Percentiles rank a stretch among this genome's conserved stretches.
Conservation (phyloP, 2,888 invertebrate species). For the Protodeltote pygarga region DNA sequence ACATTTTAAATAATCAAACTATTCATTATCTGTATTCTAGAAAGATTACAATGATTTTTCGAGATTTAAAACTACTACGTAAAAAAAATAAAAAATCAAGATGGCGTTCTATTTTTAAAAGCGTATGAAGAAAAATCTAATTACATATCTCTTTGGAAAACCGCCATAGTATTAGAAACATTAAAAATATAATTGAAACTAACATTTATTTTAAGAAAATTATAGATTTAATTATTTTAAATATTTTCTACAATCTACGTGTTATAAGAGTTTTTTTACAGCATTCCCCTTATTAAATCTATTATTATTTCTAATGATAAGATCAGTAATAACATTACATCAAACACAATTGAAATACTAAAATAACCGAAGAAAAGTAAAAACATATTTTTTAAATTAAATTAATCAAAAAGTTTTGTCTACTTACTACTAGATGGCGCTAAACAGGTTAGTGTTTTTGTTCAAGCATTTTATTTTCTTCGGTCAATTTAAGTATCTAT, state of each 20-base stretch:
- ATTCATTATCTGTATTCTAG: constrained; percentile 7
- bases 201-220: constrained; percentile 8
- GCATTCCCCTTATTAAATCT: constrained; percentile 41
- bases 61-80: neutral
- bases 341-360: constrained; percentile 22
- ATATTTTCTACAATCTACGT: constrained; percentile 38
- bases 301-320: constrained; percentile 29
- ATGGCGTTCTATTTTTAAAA: constrained; percentile 4
- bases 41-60: constrained; percentile 5
- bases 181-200: constrained; percentile 11
- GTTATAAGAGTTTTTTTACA: constrained; percentile 49
- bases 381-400: neutral
- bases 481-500: constrained; percentile 15
- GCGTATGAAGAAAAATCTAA: constrained; percentile 8
- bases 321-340: constrained; percentile 20
- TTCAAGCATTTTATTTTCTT: too few species aligned
- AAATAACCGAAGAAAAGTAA: constrained; percentile 34
- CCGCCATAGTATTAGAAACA: constrained; percentile 28
- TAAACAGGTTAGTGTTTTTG: too few species aligned
- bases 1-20: constrained; percentile 9
- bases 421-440: constrained; percentile 28
- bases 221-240: constrained; percentile 27
- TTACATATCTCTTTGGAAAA: constrained; percentile 40
- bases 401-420: neutral
- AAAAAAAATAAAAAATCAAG: neutral